Base-by-base conservation (phyloP, 1,140 invertebrate species). In the Pseudachorutes palmiensis region DNA sequence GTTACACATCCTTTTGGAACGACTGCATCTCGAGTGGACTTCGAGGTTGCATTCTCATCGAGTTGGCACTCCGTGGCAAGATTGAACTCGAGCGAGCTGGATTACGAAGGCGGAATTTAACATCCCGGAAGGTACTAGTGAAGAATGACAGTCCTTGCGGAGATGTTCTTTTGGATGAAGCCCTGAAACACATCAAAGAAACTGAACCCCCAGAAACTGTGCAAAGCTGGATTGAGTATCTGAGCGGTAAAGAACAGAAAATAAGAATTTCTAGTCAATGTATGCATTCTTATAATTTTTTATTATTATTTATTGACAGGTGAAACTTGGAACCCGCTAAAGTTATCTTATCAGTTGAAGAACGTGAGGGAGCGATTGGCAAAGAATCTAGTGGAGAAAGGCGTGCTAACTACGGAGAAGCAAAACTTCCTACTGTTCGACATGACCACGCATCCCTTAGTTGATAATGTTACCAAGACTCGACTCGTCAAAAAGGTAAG, bases 1-100 rank as follows among this genome's bases (percentile, higher is more conserved):
- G 97, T 69, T 99, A 99, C 80, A 99, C 97, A 76, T 99, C 97
- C 48, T 99, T 99, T 82, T 99, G 97, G 97, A 99, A 99, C 82
- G 97, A 99, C 80, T 99, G 95, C 80, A 99, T 99, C 85, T 99
- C 96, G 73, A 96, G 94, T 74, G 97, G 97, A 24, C 82, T 99
- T 59, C 84, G 97, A 76, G 97, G 97, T 67, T 99, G 96, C 80
- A 99, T 99, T 77, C 82, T 99, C 67, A 96, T 98, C 72, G 97
- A 99, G 81, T 82, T 99, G 66, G 92, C 91, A 9, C 80, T 99
- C 58, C 83, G 96, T 75, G 94, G 94, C 28, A 85, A 96, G 70
- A 87, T 99, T 64, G 96, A 98, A 82, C 81, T 99, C 68, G 97
- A 99, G 81, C 91, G 92, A 77, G 90, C 91, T 76, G 95, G 96